Evolutionary conservation across 2,113 vertebrate species (phyloP).

Genomic region (Euleptes europaea): DNA sequence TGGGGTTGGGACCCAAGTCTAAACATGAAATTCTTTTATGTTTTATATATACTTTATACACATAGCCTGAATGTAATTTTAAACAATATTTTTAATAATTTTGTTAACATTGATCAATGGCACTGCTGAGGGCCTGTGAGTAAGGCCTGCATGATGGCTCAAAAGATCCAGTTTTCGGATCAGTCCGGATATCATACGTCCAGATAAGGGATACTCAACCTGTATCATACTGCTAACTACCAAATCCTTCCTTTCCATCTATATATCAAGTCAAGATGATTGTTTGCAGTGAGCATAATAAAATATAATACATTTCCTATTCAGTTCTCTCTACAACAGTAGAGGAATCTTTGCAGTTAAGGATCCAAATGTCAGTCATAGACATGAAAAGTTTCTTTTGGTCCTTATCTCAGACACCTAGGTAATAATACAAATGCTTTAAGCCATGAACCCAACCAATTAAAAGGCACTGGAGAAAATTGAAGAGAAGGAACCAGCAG

Average conservation of each 20-base stretch:
- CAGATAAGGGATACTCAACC: too few species aligned
- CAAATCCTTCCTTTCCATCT: neutral
- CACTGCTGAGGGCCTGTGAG: too few species aligned
- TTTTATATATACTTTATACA: too few species aligned
- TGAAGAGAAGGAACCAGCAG: slow-evolving; percentile 71
- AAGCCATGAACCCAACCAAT: slow-evolving; percentile 34
- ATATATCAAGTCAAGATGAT: slow-evolving; percentile 24
- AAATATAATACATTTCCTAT: neutral
- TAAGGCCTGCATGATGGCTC: too few species aligned
- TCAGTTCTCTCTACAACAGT: neutral
- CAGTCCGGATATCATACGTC: too few species aligned
- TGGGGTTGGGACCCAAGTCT: too few species aligned
- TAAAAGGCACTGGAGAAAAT: slow-evolving; percentile 58
- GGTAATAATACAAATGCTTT: slow-evolving; percentile 15
- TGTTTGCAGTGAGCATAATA: neutral
- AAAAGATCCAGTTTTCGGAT: too few species aligned
- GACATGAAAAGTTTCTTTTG: slow-evolving; percentile 47
- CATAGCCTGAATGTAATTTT: too few species aligned
- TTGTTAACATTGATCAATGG: too few species aligned
- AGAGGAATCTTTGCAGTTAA: neutral
- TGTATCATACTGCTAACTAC: neutral
- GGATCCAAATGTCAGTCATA: fast-evolving
- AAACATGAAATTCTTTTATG: too few species aligned
- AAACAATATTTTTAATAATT: too few species aligned
- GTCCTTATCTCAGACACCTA: slow-evolving; percentile 45